Percentiles rank a stretch among this genome's conserved stretches.
These are phyloP conservation scores for Romanogobio albipinnatus DNA, from an alignment of 2,113 vertebrate genomes.

Conservation along the genomic window DNA sequence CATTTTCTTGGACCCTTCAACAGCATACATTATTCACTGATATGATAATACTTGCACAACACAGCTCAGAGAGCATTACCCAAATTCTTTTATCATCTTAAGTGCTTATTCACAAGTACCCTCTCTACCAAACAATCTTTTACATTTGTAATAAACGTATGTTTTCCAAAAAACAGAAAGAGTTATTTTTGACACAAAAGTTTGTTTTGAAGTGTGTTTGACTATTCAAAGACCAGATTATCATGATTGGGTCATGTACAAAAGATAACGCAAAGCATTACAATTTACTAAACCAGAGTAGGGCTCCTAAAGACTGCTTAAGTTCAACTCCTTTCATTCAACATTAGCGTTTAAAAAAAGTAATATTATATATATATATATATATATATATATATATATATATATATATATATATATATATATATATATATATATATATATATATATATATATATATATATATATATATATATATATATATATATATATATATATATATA, in stretches of 20 bases:
- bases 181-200: background rate
- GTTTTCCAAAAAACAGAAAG: background rate
- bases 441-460: too few species aligned
- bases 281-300: background rate
- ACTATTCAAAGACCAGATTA: background rate
- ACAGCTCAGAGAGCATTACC: constrained; percentile 10
- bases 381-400: too few species aligned
- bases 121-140: background rate
- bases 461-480: too few species aligned
- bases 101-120: background rate
- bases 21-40: background rate
- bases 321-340: too few species aligned
- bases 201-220: background rate
- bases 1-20: background rate
- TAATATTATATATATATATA: too few species aligned
- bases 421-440: too few species aligned
- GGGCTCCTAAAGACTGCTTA: background rate
- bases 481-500: too few species aligned
- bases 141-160: background rate
- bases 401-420: too few species aligned
- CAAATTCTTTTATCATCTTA: constrained; percentile 24
- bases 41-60: constrained; percentile 5
- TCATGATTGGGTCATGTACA: background rate
- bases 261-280: background rate
- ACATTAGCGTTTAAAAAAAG: too few species aligned